Evolutionary conservation across 1,140 invertebrate genomes (phyloP), one percentile per base, ranked within the genome.

Genomic region (Lasaia peninsularis): DNA sequence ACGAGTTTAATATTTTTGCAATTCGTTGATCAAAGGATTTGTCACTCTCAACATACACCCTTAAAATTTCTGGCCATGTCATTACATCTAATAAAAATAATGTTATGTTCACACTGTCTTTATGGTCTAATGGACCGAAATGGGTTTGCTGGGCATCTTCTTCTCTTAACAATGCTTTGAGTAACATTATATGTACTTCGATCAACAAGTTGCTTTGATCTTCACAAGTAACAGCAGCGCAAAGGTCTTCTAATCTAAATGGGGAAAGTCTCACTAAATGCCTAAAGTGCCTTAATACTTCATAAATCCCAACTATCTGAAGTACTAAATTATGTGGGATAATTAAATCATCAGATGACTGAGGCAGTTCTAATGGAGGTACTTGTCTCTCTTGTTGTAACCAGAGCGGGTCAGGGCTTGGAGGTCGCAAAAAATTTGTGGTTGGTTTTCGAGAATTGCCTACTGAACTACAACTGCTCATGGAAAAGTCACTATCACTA

Each of bases 201-300:
- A 95, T 94, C 7, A 99, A 86, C 31, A 99, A 86, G 78, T 93
- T 94, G 67, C 94, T 97, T 82, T 98, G 96, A 85, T 99, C 97
- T 72, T 98, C 96, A 75, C 94, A 95, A 54, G 94, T 91, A n/a
- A 99, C 75, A 31, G 96, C 95, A 7, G 96, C 95, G 91, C 97
- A 98, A 79, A 99, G 96, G 86, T 99, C 98, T 91, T 99, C 98
- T 83, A 99, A 94, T 62, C 96, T 92, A 88, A 98, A 99, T 48
- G 97, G 97, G 11, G 97, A 98, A 3, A 99, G 89, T 55, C 98
- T 91, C 6, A 99, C 93, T 63, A 98, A 91, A 69, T 95, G 95
- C 66, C 96, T 92, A 85, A 98, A 99, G 78, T 97, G 95, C 66
- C 97, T 91, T 28, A 99, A 86, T 12, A 98, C 95, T 92, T 99